Percentiles rank a stretch among this genome's conserved stretches.
These are phyloP conservation scores for Eutolmus rufibarbis DNA, from an alignment of 2,888 invertebrate genomes.

Conservation along the genomic window DNA sequence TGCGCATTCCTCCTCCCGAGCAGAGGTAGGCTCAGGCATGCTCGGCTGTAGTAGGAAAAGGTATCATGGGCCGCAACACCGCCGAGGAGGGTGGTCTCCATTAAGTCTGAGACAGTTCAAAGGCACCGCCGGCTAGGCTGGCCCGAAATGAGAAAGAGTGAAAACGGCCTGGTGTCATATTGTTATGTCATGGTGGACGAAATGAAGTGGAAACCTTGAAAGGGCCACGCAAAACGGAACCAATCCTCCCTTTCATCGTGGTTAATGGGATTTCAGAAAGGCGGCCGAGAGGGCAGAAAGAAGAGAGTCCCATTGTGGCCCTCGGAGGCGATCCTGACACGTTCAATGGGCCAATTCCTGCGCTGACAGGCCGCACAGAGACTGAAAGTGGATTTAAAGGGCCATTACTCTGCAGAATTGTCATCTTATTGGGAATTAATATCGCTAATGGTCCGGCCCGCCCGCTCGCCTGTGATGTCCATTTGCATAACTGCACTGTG, in stretches of 20 bases:
- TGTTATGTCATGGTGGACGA: constrained; percentile 51
- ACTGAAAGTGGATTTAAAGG: constrained; percentile 17
- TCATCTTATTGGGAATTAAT: constrained; percentile 10
- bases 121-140: constrained; percentile 33
- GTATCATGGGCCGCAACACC: neutral
- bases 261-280: constrained; percentile 32
- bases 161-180: constrained; percentile 49
- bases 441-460: neutral
- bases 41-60: neutral
- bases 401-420: constrained; percentile 23
- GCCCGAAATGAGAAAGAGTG: constrained; percentile 46
- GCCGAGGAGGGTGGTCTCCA: constrained; percentile 48
- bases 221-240: constrained; percentile 19
- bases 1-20: neutral
- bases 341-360: constrained; percentile 10
- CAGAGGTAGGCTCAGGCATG: neutral
- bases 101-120: constrained; percentile 42
- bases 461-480: neutral
- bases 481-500: neutral
- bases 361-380: constrained; percentile 8
- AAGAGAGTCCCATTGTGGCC: neutral
- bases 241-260: constrained; percentile 29
- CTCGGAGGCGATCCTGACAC: constrained; percentile 38
- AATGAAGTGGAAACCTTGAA: constrained; percentile 49
- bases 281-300: neutral